Conservation (phyloP, 1,140 invertebrate species). For the Pseudomyrmex cubaensis region DNA sequence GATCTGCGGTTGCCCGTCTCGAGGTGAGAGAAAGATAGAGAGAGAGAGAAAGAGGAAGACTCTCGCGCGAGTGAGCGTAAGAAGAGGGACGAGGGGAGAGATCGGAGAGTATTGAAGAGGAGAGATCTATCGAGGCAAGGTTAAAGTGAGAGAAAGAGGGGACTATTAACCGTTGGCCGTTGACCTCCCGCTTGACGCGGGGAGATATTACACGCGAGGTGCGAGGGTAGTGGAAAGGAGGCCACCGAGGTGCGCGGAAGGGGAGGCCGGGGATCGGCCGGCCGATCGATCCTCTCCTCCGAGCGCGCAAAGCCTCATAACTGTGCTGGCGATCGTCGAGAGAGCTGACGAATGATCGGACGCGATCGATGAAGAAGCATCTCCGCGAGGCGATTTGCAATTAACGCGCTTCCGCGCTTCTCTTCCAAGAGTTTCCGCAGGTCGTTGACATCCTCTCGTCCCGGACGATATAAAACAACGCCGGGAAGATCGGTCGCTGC, state of each 20-base stretch:
- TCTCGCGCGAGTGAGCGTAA: background rate
- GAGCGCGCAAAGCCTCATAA: slow-evolving; percentile 50
- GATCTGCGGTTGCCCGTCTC: background rate
- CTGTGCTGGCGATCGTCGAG: slow-evolving; percentile 11
- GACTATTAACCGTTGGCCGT: slow-evolving; percentile 67
- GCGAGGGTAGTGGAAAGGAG: slow-evolving; percentile 49
- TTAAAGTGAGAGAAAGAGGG: slow-evolving; percentile 53
- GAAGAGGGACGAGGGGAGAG: slow-evolving; percentile 19
- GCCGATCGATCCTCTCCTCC: slow-evolving; percentile 51
- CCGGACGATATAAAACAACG: background rate
- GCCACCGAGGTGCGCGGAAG: slow-evolving; percentile 20
- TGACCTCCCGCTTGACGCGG: slow-evolving; percentile 62
- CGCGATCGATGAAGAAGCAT: slow-evolving; percentile 42
- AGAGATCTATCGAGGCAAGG: background rate
- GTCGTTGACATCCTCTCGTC: slow-evolving; percentile 15
- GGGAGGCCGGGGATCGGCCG: slow-evolving; percentile 2
- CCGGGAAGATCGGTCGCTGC: slow-evolving; percentile 7
- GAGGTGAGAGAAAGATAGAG: background rate
- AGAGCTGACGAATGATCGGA: slow-evolving; percentile 39
- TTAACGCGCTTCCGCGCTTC: slow-evolving; percentile 46
- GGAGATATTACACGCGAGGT: background rate
- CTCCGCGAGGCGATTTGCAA: slow-evolving; percentile 43
- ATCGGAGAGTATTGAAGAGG: background rate
- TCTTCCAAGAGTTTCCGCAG: slow-evolving; percentile 31
- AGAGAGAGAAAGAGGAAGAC: background rate